Percentiles rank a stretch among this genome's conserved stretches.
Evolutionary conservation across 2,797 vertebrate genomes (phyloP).

Genomic region (Chrysocyon brachyurus): DNA sequence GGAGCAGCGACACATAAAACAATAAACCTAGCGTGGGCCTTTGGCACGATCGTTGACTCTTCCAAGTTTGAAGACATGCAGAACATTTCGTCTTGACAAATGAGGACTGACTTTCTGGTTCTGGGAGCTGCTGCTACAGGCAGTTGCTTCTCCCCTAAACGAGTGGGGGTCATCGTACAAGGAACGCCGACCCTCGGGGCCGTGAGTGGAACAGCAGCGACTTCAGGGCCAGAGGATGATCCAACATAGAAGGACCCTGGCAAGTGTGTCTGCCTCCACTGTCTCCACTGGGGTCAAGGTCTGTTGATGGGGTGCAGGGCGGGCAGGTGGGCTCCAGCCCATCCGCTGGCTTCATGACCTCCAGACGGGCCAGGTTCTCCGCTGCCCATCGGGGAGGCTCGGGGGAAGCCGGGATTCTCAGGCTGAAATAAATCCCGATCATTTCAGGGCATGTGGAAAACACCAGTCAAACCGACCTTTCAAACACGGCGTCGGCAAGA

Average conservation of each 20-base stretch:
- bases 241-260: neutral
- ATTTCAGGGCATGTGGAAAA: neutral
- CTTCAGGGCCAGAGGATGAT: neutral
- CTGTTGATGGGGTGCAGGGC: no score
- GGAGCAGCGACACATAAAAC: slow-evolving; percentile 44
- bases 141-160: neutral
- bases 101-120: neutral
- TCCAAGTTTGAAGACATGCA: neutral
- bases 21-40: neutral
- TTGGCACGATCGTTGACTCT: neutral
- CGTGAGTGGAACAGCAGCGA: neutral
- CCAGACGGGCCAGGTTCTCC: neutral
- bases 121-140: neutral
- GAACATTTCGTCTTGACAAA: neutral
- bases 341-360: neutral
- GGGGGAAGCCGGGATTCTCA: neutral
- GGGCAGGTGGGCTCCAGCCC: fast-evolving
- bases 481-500: neutral
- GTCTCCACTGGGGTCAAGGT: neutral
- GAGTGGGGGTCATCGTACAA: neutral
- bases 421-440: neutral
- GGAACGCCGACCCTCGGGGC: neutral
- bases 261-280: no score
- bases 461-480: neutral
- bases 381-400: neutral